Conservation (phyloP, 92 coral and sea anemone species). For the Heliopora coerulea region DNA sequence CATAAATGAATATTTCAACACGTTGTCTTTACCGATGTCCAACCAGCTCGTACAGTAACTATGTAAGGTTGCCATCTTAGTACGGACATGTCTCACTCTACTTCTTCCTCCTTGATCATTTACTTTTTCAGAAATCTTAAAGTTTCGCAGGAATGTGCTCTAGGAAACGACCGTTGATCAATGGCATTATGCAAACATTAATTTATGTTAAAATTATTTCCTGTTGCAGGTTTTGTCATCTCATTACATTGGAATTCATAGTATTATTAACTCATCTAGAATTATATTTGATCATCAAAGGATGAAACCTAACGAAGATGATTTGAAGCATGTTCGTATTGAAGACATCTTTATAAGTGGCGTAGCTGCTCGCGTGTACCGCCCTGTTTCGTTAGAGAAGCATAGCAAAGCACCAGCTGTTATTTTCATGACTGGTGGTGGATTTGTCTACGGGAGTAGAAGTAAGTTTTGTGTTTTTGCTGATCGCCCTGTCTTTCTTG, state of each 20-base stretch:
- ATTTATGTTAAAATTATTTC: not conserved
- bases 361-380: not conserved
- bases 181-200: not conserved
- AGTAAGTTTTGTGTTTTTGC: not conserved
- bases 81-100: too few relatives aligned
- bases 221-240: not conserved
- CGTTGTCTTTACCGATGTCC: too few relatives aligned
- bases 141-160: not conserved
- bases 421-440: slow-evolving; percentile 4
- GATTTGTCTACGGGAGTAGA: slow-evolving; percentile 11
- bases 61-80: too few relatives aligned
- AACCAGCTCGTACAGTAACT: too few relatives aligned
- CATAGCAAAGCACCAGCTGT: slow-evolving; percentile 3
- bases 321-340: slow-evolving; percentile 2
- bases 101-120: too few relatives aligned
- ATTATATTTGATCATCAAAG: not conserved
- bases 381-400: not conserved
- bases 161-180: not conserved
- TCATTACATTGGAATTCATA: slow-evolving; percentile 1
- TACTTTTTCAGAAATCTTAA: too few relatives aligned
- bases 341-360: not conserved
- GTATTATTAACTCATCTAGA: not conserved
- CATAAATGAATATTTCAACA: too few relatives aligned
- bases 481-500: too few relatives aligned
- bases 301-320: slow-evolving; percentile 12